These are phyloP conservation scores for Acarapis woodi DNA, from an alignment of 1,140 invertebrate genomes.

Conservation along the genomic window DNA sequence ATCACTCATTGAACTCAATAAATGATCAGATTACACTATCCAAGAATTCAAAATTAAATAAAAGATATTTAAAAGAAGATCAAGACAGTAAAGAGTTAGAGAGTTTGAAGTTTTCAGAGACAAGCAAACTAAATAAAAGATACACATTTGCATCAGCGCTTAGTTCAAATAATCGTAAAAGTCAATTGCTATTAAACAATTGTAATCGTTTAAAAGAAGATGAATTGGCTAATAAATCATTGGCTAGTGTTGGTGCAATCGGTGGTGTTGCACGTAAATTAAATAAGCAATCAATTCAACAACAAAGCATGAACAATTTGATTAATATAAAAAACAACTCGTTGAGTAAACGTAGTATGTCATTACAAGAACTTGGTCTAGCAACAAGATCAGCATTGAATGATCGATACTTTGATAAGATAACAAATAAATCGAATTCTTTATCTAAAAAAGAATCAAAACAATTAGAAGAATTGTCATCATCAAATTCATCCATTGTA, in stretches of 20 bases:
- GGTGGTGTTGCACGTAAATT: too few relatives aligned
- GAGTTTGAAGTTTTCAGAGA: conserved; percentile 29
- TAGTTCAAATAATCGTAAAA: background rate
- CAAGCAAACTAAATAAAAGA: conserved; percentile 53
- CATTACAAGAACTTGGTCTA: conserved; percentile 13
- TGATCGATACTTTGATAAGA: conserved; percentile 13
- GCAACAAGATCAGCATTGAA: conserved; percentile 14
- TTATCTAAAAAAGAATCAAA: too few relatives aligned
- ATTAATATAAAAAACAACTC: background rate
- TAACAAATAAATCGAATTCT: too few relatives aligned
- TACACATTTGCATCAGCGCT: too few relatives aligned
- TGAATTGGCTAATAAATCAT: too few relatives aligned
- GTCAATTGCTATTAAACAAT: background rate
- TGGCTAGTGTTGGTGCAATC: too few relatives aligned
- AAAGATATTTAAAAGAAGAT: conserved; percentile 43
- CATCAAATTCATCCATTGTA: too few relatives aligned
- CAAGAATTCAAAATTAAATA: conserved; percentile 50
- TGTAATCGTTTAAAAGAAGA: too few relatives aligned
- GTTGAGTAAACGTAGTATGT: conserved; percentile 7
- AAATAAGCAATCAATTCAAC: background rate
- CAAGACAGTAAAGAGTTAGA: conserved; percentile 21
- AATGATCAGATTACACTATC: conserved; percentile 24
- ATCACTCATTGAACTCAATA: too few relatives aligned
- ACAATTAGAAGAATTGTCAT: too few relatives aligned
- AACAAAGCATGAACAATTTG: too few relatives aligned